Base-by-base conservation (phyloP, 2,888 invertebrate genomes). In the Psylliodes chrysocephalus region DNA sequence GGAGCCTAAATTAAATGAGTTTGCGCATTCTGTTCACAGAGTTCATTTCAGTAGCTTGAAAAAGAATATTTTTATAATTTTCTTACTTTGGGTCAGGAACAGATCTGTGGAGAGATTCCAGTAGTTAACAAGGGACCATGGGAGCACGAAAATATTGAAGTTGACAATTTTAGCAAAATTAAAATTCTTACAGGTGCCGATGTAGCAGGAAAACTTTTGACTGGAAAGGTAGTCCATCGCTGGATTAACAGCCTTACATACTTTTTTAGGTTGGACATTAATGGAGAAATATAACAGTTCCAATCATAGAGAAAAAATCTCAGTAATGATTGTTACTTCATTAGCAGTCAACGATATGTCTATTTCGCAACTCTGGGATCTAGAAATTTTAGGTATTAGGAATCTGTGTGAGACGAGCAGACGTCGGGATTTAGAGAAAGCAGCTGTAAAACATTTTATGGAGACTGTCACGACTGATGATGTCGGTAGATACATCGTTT, bases 101-200 rank as follows among this genome's bases (percentile, higher is more conserved):
- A 54, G 1, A 68, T 69, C 25, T 69, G 65, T 49, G 60, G 33
- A 33, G 38, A 64, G 19, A 40, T 73, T 46, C 40, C 59, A 10
- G 14, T 54, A 53, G 57, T 70, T 6, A 52, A 33, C 7, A 17
- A 52, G 42, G 67, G 63, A 15, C 42, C 60, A n/a, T 72, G 71
- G 69, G 38, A 55, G 12, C 14, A 56, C 8, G 64, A 70, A 14
- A 54, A 51, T 22, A 64, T 68, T 19, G 12, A 22, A 10, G 28
- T 25, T 19, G 70, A 70, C 55, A 33, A 30, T 14, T 8, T 44
- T 51, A 63, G 64, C 7, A 25, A 65, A 0, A 69, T 75, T 12
- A 63, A 69, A 15, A 30, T 75, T 18, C 54, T 72, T 6, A 73
- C 76, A 10, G 75, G 73, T 12, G 70, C 73, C 1, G 75, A 75